phyloP scores from a whole-genome alignment of 1,140 invertebrate genomes.

The Matsumurasca onukii region DNA sequence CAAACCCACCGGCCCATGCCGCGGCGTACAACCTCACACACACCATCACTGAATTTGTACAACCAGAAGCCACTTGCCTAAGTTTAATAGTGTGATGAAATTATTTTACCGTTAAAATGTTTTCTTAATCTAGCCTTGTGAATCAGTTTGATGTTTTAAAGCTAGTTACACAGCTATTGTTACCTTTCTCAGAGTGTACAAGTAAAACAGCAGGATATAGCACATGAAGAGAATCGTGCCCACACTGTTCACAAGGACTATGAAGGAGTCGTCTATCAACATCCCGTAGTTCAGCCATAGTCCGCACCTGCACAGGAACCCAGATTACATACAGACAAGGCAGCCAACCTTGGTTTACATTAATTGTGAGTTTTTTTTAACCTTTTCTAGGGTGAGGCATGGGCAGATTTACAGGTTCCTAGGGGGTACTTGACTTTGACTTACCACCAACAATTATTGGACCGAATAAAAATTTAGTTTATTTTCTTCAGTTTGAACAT shows the following conservation, averaged over 20 bases:
- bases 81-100: no score
- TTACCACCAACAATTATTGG: background rate
- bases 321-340: no score
- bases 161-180: no score
- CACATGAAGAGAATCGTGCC: slow-evolving; percentile 63
- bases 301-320: slow-evolving; percentile 53
- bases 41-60: no score
- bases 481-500: background rate
- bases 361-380: background rate
- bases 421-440: background rate
- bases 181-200: slow-evolving; percentile 63
- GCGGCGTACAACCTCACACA: no score
- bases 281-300: slow-evolving; percentile 71
- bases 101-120: no score
- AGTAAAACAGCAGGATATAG: slow-evolving; percentile 62
- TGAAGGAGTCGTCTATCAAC: slow-evolving; percentile 61
- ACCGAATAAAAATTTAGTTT: background rate
- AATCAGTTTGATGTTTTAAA: no score
- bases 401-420: background rate
- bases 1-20: no score
- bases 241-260: slow-evolving; percentile 67
- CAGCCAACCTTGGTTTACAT: slow-evolving; percentile 3
- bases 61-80: no score
- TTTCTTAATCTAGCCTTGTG: no score
- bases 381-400: background rate